Base-by-base conservation (phyloP, 2,113 vertebrate genomes). In the Tychaedon coryphoeus region DNA sequence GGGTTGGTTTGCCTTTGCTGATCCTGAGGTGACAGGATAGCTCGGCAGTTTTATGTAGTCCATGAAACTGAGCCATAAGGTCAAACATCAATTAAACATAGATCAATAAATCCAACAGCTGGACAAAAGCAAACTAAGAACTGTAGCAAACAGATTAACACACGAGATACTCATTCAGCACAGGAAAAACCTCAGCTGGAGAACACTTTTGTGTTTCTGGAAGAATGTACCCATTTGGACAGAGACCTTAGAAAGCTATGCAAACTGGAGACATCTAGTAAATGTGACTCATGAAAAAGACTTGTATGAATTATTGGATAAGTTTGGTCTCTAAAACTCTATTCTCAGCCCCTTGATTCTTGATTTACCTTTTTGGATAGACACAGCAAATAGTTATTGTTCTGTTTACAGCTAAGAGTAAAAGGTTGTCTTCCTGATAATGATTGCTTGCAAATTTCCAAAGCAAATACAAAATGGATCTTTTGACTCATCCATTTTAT, bases 21-120 rank as follows among this genome's bases (percentile, higher is more conserved):
- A 26, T 53, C 31, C 56, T 48, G 36, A 56, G 34, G 22, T 42
- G 33, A 14, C 28, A 14, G 2, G 17, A 8, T 9, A 87, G 20
- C 11, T 83, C 33, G 1, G 0, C 0, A 1, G 12, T 80, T 83
- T 73, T 51, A 42, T 0, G 0, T 12, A 62, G 53, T 47, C 45
- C 13, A 1, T 47, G 43, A n/a, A 84, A 42, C 62, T 38, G 48
- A 89, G 14, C 48, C 13, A 2, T 31, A 31, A 43, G 12, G 47
- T 50, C n/a, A 33, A 62, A 29, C 10, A 38, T 13, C 38, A 47
- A 3, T 43, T 79, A 33, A 67, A 67, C 20, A 28, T 5, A 36
- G 26, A 42, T 51, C 43, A 34, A 2, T 47, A 47, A 36, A 87
- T 61, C 25, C 25, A 40, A 75, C 47, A 84, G 48, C 36, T 72